Conservation (phyloP, 2,888 invertebrate genomes). For the Orthosia gracilis region DNA sequence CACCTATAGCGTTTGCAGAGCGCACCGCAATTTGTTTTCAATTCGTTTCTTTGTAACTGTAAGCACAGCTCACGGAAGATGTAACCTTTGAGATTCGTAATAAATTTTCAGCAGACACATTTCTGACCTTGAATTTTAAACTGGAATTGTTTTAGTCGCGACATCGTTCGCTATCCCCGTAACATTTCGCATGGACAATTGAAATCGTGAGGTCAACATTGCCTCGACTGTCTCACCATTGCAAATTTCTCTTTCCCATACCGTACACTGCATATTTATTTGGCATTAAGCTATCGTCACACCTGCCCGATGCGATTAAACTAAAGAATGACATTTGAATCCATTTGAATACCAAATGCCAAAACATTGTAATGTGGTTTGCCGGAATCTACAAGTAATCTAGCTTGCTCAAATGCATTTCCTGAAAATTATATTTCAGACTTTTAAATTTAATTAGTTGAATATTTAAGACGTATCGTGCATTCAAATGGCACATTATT, state of each 20-base stretch:
- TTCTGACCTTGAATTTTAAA: conserved; percentile 89
- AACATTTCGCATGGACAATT: conserved; percentile 90
- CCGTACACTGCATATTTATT: conserved; percentile 83
- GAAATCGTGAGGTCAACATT: conserved; percentile 90
- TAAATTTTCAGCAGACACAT: conserved; percentile 81
- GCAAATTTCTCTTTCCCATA: conserved; percentile 90
- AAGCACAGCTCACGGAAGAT: conserved; percentile 50
- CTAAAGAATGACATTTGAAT: conserved; percentile 69
- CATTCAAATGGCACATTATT: conserved; percentile 62
- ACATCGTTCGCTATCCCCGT: conserved; percentile 88
- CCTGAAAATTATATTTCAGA: conserved; percentile 23
- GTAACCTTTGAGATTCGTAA: conserved; percentile 70
- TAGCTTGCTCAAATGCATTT: conserved; percentile 31
- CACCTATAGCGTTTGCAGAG: conserved; percentile 46
- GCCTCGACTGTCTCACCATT: conserved; percentile 86
- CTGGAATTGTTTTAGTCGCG: conserved; percentile 87
- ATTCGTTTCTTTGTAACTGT: conserved; percentile 63
- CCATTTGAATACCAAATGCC: conserved; percentile 59
- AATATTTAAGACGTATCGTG: conserved; percentile 55
- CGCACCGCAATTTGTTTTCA: conserved; percentile 58
- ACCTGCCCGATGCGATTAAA: conserved; percentile 74
- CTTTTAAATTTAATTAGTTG: conserved; percentile 55
- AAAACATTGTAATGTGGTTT: conserved; percentile 46
- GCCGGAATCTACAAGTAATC: conserved; percentile 42
- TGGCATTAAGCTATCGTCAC: conserved; percentile 78